Percentiles rank a stretch among this genome's conserved stretches.
phyloP scores from a whole-genome alignment of 2,797 vertebrate species.

The Coranthus polyacanthus region DNA sequence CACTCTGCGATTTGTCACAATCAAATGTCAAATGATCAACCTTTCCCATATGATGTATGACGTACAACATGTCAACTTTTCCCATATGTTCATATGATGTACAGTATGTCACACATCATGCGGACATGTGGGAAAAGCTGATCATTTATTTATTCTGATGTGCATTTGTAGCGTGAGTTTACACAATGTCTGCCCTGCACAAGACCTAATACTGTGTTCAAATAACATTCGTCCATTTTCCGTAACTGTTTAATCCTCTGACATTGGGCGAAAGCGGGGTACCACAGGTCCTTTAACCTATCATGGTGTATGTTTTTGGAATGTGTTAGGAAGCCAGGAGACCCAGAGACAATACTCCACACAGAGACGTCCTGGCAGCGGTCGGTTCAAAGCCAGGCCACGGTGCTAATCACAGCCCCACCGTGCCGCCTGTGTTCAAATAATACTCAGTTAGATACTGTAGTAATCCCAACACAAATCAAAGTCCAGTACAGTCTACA shows the following conservation, averaged over 20 bases:
- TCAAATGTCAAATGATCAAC: constrained; percentile 33
- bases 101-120: too few relatives aligned
- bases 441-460: constrained; percentile 48
- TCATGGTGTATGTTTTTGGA: too few relatives aligned
- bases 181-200: constrained; percentile 41
- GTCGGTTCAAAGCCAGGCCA: too few relatives aligned
- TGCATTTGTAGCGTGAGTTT: constrained; percentile 58
- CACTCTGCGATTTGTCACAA: constrained; percentile 19
- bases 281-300: too few relatives aligned
- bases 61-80: constrained; percentile 13
- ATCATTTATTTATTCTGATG: constrained; percentile 37
- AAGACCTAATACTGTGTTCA: constrained; percentile 67
- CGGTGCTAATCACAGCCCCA: too few relatives aligned
- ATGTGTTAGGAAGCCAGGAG: too few relatives aligned
- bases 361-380: too few relatives aligned
- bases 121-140: too few relatives aligned
- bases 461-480: constrained; percentile 60
- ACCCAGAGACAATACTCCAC: too few relatives aligned
- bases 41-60: constrained; percentile 27
- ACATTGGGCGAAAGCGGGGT: too few relatives aligned
- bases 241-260: too few relatives aligned
- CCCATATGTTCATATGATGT: constrained; percentile 15
- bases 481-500: constrained; percentile 46
- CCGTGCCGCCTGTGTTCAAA: constrained; percentile 77
- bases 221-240: too few relatives aligned